Base-by-base conservation (phyloP, 2,888 invertebrate genomes). In the Ceriagrion tenellum region DNA sequence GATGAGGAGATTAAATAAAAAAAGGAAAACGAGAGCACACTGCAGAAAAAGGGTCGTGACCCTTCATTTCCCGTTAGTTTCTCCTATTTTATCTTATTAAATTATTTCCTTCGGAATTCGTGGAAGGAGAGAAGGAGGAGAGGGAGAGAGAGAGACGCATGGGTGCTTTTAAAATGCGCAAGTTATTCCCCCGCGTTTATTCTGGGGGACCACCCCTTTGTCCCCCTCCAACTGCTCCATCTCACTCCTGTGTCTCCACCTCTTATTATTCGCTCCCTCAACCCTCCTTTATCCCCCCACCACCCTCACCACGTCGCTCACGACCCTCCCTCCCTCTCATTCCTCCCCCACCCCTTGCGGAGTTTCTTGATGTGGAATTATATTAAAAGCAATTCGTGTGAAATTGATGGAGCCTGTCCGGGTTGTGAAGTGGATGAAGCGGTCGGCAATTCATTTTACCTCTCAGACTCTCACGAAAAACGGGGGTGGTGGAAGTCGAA, bases 361-460 rank as follows among this genome's bases (percentile, higher is more conserved):
- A 55, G 55, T 89, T 89, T 89, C 89, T 89, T 89, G 26, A 20
- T 47, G 89, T 81, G 40, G 89, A 55, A 89, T 55, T 55, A 89
- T 89, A 89, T 89, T 89, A 89, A 47, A 47, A 89, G 89, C 89
- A 89, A 47, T 55, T 89, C 89, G 55, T 26, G 89, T n/a, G 47
- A 89, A 89, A 89, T 89, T 89, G 89, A n/a, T 55, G 55, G 89
- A 55, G 55, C 89, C 89, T 55, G 89, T 47, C 55, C 89, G n/a
- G 89, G 89, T 26, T 89, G 47, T 89, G 89, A 55, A 89, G 55
- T 89, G 89, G 55, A 89, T 89, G 55, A 26, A 89, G 55, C 47
- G 55, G 26, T 55, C 13, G 47, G 89, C 89, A 89, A 55, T 89
- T 55, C 55, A 89, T 81, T 35, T 81, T 81, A 16, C 81, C 35